phyloP scores from a whole-genome alignment of 2,797 vertebrate genomes.

The Echiichthys vipera region DNA sequence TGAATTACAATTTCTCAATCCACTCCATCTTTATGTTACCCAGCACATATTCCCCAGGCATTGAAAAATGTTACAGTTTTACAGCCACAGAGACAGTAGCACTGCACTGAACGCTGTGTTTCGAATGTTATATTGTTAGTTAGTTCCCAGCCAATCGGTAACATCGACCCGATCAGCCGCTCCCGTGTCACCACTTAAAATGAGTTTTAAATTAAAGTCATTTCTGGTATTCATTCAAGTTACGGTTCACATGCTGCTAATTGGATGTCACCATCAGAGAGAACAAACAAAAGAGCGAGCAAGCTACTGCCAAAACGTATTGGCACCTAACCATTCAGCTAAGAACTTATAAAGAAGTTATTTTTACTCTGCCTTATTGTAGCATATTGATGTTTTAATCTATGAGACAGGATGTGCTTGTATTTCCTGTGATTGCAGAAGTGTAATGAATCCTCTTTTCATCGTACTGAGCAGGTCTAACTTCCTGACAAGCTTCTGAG shows the following conservation, averaged over 20 bases:
- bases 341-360: constrained; percentile 32
- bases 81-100: neutral
- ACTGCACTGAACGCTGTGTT: neutral
- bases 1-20: constrained; percentile 4
- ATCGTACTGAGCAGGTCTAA: constrained; percentile 33
- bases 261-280: constrained; percentile 59
- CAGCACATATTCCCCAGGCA: neutral
- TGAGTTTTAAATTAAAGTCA: constrained; percentile 51
- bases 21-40: neutral
- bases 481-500: constrained; percentile 29
- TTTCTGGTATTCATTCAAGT: constrained; percentile 51
- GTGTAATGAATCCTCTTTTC: constrained; percentile 40
- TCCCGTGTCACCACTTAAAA: constrained; percentile 55
- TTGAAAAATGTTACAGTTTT: neutral
- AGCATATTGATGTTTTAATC: constrained; percentile 28
- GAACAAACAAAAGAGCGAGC: constrained; percentile 58
- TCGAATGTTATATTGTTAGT: constrained; percentile 26
- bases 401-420: constrained; percentile 35
- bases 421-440: constrained; percentile 37
- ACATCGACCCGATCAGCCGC: constrained; percentile 27
- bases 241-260: constrained; percentile 56
- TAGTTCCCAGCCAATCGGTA: constrained; percentile 24
- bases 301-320: constrained; percentile 55
- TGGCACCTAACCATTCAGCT: constrained; percentile 32
- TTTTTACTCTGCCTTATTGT: constrained; percentile 31